Conservation (phyloP, 1,140 invertebrate genomes). For the Rhopalosiphum padi region DNA sequence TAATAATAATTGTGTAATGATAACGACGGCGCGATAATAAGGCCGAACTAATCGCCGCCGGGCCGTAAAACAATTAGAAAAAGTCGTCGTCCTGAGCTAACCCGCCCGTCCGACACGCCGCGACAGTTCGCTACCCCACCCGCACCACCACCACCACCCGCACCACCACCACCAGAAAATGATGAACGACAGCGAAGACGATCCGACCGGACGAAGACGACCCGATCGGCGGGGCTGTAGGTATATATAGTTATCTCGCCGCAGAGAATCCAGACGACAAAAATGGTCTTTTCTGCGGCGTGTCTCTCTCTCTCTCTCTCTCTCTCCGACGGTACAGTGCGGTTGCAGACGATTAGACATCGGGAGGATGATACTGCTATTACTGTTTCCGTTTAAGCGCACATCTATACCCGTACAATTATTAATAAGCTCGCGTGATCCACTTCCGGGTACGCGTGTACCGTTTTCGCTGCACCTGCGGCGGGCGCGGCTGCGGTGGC, state of each 20-base stretch:
- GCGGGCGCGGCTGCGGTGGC: too few relatives aligned
- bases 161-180: too few relatives aligned
- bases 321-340: too few relatives aligned
- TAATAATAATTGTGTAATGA: not conserved
- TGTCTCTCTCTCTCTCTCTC: too few relatives aligned
- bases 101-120: not conserved
- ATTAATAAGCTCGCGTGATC: not conserved
- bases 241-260: too few relatives aligned
- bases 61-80: not conserved
- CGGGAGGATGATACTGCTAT: not conserved
- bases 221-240: too few relatives aligned
- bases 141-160: too few relatives aligned
- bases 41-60: slow-evolving; percentile 35
- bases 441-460: not conserved
- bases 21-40: slow-evolving; percentile 7
- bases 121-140: too few relatives aligned
- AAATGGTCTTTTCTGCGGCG: not conserved
- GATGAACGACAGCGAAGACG: not conserved
- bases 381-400: not conserved
- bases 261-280: not conserved
- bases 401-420: not conserved
- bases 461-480: not conserved
- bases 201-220: too few relatives aligned
- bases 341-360: not conserved
- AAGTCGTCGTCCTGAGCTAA: not conserved